A percentile compares a stretch with the other conserved stretches of the same genome.
Evolutionary conservation across 2,888 invertebrate genomes (phyloP).

Genomic region (Drosophila lutescens): DNA sequence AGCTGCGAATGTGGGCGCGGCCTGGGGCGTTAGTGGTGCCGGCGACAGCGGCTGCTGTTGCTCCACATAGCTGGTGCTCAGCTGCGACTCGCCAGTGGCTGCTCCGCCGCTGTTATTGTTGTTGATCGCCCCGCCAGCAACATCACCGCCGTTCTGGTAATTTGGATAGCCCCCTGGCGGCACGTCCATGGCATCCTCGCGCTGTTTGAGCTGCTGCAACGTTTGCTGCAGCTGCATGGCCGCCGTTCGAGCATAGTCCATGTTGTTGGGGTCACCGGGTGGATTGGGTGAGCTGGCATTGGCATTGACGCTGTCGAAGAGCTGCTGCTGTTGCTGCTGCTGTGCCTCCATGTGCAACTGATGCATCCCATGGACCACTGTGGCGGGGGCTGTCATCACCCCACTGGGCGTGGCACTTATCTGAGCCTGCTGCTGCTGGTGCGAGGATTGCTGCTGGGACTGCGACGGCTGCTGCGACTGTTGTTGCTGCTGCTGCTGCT

Average conservation of each 20-base stretch:
- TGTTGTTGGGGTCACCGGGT: constrained; percentile 84
- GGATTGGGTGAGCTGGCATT: constrained; percentile 61
- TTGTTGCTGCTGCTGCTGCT: constrained; percentile 58
- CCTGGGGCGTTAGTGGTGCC: constrained; percentile 61
- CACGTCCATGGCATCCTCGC: constrained; percentile 78
- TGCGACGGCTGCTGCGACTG: constrained; percentile 80
- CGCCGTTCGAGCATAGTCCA: constrained; percentile 80
- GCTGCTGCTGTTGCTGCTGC: constrained; percentile 81
- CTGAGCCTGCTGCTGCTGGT: constrained; percentile 83
- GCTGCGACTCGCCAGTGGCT: constrained; percentile 41
- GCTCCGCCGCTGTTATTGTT: constrained; percentile 28
- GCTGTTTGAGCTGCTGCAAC: constrained; percentile 81
- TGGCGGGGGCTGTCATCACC: constrained; percentile 84
- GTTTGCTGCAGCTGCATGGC: constrained; percentile 80
- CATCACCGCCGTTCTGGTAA: constrained; percentile 41
- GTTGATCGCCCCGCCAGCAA: constrained; percentile 33
- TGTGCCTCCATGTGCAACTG: constrained; percentile 65
- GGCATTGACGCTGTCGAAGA: constrained; percentile 84
- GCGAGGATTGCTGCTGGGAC: constrained; percentile 40
- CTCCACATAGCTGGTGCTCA: constrained; percentile 45
- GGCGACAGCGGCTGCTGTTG: constrained; percentile 68
- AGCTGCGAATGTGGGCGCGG: constrained; percentile 71
- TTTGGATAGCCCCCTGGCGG: constrained; percentile 31
- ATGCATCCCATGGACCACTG: constrained; percentile 81
- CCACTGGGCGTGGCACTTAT: constrained; percentile 84